Evolutionary conservation across 2,888 invertebrate genomes (phyloP).

Genomic region (Leptopilina syphax): DNA sequence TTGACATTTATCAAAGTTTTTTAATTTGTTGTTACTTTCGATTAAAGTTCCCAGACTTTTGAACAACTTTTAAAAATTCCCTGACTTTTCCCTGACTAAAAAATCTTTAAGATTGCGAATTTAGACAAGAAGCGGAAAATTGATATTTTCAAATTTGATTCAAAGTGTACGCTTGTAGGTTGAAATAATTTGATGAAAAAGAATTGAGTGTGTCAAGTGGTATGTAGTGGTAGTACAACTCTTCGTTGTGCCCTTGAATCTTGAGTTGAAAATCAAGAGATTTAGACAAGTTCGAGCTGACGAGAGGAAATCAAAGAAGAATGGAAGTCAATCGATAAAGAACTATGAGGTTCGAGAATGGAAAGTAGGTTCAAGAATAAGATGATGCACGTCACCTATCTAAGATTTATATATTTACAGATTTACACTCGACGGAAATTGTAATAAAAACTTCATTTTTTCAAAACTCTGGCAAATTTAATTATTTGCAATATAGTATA

Average conservation of each 20-base stretch:
- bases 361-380: slow-evolving; percentile 13
- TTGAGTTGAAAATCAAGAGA: not conserved
- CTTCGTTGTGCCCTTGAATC: slow-evolving; percentile 6
- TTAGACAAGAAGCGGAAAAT: too few species aligned
- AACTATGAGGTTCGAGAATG: not conserved
- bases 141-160: too few species aligned
- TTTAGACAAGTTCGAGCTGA: slow-evolving; percentile 23
- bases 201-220: not conserved
- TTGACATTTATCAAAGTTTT: too few species aligned
- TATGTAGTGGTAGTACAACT: not conserved
- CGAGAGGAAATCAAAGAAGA: not conserved
- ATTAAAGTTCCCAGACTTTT: too few species aligned
- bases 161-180: too few species aligned
- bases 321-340: not conserved
- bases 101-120: too few species aligned
- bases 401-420: not conserved
- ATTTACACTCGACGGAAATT: not conserved
- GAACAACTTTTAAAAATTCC: too few species aligned
- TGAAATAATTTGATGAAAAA: too few species aligned
- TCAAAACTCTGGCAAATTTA: not conserved
- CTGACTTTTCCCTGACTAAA: too few species aligned
- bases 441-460: not conserved
- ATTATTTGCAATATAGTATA: too few species aligned
- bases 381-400: not conserved
- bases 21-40: too few species aligned